Evolutionary conservation across 2,888 invertebrate species (phyloP), one percentile per base, ranked within the genome.

Genomic region (Epicampocera succincta): DNA sequence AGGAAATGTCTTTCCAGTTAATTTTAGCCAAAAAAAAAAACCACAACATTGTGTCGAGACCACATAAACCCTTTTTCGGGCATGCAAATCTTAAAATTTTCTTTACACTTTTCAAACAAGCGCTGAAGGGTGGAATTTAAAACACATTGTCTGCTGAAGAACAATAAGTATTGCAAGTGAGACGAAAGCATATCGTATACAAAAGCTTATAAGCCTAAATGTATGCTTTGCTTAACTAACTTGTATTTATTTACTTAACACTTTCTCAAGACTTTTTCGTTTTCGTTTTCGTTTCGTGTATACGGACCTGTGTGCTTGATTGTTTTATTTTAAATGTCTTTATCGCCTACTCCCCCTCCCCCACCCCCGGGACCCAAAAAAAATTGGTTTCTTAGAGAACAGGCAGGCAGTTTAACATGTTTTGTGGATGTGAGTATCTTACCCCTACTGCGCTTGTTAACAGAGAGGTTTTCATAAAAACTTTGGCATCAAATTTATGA

Each of bases 191-290:
- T 29, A 11, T 33, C 33, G 8, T 9, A 81, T 52, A 68, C 17
- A 80, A 78, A 84, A 80, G 75, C 83, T 84, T 83, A 84, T 69
- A 80, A 77, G 80, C 84, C 84, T 84, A 69, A 80, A 77, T 68
- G 60, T 80, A 78, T 77, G 77, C 74, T 68, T 61, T 77, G 77
- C 80, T 75, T 69, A 72, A 25, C 68, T 56, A 68, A 50, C 68
- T 73, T 68, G 52, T 76, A 76, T 68, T 73, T 81, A 76, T 80
- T 76, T 71, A 78, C 44, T 29, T 42, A 81, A 76, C 80, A 72
- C 65, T 76, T 60, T 78, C 25, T 25, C 25, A 68, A 75, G 33
- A 63, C 71, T 72, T 72, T 65, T 25, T 12, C 25, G 15, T 44
- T 46, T 40, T n/a, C n/a, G n/a, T n/a, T 40, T 15, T 61, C 25